These are phyloP conservation scores for Myiothlypis coronata DNA, from an alignment of 2,797 vertebrate genomes.

Conservation along the genomic window DNA sequence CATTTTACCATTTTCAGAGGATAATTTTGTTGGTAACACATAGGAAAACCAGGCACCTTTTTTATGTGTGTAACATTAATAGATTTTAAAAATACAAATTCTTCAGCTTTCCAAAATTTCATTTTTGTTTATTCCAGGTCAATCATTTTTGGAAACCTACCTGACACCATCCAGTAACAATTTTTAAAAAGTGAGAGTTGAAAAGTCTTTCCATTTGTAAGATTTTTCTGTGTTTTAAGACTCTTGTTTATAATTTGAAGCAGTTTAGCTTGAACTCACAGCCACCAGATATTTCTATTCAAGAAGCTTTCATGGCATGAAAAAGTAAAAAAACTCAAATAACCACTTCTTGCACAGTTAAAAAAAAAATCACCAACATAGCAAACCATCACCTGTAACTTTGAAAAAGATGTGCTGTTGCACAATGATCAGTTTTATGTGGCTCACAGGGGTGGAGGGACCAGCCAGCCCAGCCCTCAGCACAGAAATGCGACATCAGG, in stretches of 20 bases:
- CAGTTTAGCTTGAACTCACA: background rate
- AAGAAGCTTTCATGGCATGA: background rate
- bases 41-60: background rate
- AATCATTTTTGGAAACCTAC: background rate
- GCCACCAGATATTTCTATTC: background rate
- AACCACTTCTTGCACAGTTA: background rate
- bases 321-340: background rate
- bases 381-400: background rate
- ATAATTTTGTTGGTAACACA: background rate
- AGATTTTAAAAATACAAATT: background rate
- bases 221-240: background rate
- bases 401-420: background rate
- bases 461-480: background rate
- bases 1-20: background rate
- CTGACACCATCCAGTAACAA: background rate
- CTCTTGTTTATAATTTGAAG: background rate
- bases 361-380: background rate
- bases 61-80: background rate
- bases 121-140: background rate
- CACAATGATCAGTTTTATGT: background rate
- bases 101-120: background rate
- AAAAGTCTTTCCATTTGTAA: background rate
- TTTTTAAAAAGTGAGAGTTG: background rate
- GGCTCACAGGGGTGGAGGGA: background rate
- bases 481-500: fast-evolving